Evolutionary conservation across 2,797 vertebrate genomes (phyloP), one percentile per base, ranked within the genome.

Genomic region (Typhlichthys eigenmanni): DNA sequence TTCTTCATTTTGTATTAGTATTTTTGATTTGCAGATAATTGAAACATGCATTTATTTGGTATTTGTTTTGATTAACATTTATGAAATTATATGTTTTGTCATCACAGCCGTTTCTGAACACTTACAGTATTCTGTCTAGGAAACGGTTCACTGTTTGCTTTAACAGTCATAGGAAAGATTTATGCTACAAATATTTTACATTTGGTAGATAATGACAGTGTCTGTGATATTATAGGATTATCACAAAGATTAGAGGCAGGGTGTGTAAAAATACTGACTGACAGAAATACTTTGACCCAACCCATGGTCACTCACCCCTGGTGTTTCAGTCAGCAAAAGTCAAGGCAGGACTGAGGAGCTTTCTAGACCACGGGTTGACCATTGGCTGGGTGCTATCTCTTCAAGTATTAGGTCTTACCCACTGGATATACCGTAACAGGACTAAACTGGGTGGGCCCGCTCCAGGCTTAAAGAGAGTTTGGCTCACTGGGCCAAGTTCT

Each of bases 321-420:
- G 24, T 24, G 3, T 24, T 48, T 76, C 80, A 77, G 24, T 60
- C 62, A 17, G 2, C 74, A 71, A 70, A 3, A 5, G 69, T 68
- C 67, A 82, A 76, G 69, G 76, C 80, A 79, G 78, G 68, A 54
- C 55, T n/a, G 38, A 60, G 54, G 45, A 55, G 32, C 43, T 58
- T 68, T 65, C 54, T n/a, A 10, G 58, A 74, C 58, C 24, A 63
- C 34, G 65, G 64, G 55, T 78, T 73, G 66, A 62, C 57, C 49
- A 48, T 68, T 64, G 58, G 80, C 76, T 43, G 52, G 19, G 7
- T 77, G 76, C 66, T 75, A 83, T 38, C 34, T 38, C 80, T 73
- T 68, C 85, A 72, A 64, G 69, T 86, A 82, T 77, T 75, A 73
- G 63, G 80, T 87, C 82, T 76, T 63, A 80, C 64, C 77, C 74